These are phyloP conservation scores for Desoria tigrina DNA, from an alignment of 2,888 invertebrate species.

Conservation along the genomic window DNA sequence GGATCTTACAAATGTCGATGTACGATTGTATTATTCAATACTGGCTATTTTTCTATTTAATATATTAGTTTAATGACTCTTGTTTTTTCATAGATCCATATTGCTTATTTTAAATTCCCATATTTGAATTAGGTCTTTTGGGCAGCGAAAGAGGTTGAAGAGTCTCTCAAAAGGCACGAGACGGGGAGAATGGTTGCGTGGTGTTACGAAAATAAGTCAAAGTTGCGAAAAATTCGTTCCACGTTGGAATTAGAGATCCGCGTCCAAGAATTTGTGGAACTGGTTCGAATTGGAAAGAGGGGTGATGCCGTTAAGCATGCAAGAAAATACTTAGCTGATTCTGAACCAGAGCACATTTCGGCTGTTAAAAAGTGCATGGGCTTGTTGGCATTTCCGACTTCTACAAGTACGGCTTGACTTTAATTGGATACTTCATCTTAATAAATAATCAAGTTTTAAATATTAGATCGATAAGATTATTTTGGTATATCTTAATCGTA, in stretches of 20 bases:
- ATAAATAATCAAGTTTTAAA: neutral
- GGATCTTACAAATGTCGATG: conserved; percentile 82
- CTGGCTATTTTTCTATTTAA: neutral
- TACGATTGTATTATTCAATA: conserved; percentile 27
- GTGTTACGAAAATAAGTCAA: conserved; percentile 96
- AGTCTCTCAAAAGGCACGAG: conserved; percentile 76
- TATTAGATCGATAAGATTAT: too few species aligned
- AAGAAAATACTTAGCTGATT: conserved; percentile 83
- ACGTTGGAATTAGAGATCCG: conserved; percentile 89
- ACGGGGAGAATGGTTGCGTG: conserved; percentile 86
- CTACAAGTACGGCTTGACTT: conserved; percentile 64
- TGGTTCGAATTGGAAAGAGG: conserved; percentile 81
- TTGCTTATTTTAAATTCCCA: too few species aligned
- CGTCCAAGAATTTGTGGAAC: conserved; percentile 89
- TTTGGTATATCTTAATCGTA: too few species aligned
- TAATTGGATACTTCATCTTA: too few species aligned
- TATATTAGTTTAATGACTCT: neutral
- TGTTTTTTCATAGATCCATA: neutral
- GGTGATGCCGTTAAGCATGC: conserved; percentile 94
- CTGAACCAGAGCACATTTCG: conserved; percentile 67
- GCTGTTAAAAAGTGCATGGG: conserved; percentile 91
- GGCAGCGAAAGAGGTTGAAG: conserved; percentile 68
- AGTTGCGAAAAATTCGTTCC: conserved; percentile 88
- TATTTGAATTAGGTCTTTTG: conserved; percentile 59
- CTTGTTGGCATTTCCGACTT: conserved; percentile 85